These are phyloP conservation scores for Alethe castanea DNA, from an alignment of 2,113 vertebrate species.

Conservation along the genomic window DNA sequence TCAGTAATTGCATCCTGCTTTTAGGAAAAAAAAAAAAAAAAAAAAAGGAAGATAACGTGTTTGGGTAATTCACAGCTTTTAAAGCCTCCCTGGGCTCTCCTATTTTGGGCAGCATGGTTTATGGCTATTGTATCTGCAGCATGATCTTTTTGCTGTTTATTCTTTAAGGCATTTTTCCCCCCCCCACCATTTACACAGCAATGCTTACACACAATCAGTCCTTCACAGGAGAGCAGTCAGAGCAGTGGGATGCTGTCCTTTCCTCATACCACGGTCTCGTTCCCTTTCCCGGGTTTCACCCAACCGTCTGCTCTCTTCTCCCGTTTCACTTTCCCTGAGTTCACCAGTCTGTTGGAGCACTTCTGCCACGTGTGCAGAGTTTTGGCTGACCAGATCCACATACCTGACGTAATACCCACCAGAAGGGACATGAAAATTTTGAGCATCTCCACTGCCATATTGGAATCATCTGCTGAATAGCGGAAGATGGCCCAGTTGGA, in stretches of 20 bases:
- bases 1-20: slow-evolving; percentile 29
- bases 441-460: slow-evolving; percentile 95
- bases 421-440: slow-evolving; percentile 97
- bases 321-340: slow-evolving; percentile 84
- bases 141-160: neutral
- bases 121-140: slow-evolving; percentile 35
- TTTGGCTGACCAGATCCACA: slow-evolving; percentile 99
- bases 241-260: fast-evolving
- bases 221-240: neutral
- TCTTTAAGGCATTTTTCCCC: neutral
- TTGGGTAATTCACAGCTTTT: slow-evolving; percentile 75
- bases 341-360: slow-evolving; percentile 88
- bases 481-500: slow-evolving; percentile 92
- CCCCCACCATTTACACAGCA: neutral
- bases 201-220: neutral
- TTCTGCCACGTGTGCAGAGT: slow-evolving; percentile 98
- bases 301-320: slow-evolving; percentile 86
- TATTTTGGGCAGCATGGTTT: slow-evolving; percentile 43
- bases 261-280: slow-evolving; percentile 90
- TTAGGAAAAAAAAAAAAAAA: neutral
- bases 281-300: slow-evolving; percentile 93
- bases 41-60: neutral
- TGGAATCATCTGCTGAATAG: slow-evolving; percentile 86
- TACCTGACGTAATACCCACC: slow-evolving; percentile 96
- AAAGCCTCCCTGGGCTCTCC: slow-evolving; percentile 69